Evolutionary conservation across 2,888 invertebrate species (phyloP).

Genomic region (Plemyria rubiginata): DNA sequence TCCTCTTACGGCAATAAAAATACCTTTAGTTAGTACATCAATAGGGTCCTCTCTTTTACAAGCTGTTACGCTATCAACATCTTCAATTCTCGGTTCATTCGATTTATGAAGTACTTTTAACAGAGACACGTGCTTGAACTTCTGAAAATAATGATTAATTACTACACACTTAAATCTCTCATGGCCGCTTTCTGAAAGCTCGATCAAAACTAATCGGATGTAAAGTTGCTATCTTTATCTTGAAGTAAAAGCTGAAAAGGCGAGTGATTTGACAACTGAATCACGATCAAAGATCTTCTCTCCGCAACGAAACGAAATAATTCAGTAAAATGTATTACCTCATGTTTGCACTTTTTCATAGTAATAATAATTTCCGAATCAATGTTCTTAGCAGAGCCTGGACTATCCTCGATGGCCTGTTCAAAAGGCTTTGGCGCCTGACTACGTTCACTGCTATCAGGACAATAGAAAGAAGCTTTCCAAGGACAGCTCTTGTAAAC

Average conservation of each 20-base stretch:
- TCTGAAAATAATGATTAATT: constrained; percentile 51
- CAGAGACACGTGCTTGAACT: constrained; percentile 67
- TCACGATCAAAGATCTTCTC: no score
- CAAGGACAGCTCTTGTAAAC: constrained; percentile 49
- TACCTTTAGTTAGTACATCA: constrained; percentile 69
- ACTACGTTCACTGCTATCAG: constrained; percentile 35
- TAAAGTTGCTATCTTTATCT: no score
- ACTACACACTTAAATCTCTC: no score
- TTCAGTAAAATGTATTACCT: constrained; percentile 48
- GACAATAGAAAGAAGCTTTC: constrained; percentile 41
- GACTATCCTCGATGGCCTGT: constrained; percentile 46
- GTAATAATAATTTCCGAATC: constrained; percentile 79
- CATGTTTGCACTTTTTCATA: constrained; percentile 69
- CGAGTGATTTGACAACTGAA: no score
- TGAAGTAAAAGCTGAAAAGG: no score
- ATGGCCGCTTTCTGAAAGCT: no score
- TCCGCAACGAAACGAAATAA: no score
- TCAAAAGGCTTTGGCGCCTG: constrained; percentile 59
- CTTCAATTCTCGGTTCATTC: constrained; percentile 53
- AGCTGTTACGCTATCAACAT: constrained; percentile 32
- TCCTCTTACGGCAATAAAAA: no score
- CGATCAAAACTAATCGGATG: no score
- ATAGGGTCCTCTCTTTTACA: constrained; percentile 66
- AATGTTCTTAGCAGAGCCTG: constrained; percentile 47
- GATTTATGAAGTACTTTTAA: constrained; percentile 78